Evolutionary conservation across 2,888 invertebrate genomes (phyloP), one percentile per base, ranked within the genome.

Genomic region (Dryadula phaetusa): DNA sequence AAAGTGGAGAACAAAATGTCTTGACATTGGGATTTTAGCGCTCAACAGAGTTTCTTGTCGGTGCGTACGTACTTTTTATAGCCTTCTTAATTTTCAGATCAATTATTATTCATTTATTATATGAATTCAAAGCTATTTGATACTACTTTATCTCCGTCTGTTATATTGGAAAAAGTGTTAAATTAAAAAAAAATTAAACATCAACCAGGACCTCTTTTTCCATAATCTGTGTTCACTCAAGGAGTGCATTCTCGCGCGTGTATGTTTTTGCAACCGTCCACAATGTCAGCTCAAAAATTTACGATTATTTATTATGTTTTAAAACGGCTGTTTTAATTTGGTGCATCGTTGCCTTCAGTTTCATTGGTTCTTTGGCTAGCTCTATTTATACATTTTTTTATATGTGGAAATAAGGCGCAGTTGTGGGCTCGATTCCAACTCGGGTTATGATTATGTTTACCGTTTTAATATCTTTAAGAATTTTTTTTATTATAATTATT

Each of bases 231-330:
- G 54, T 20, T 8, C 49, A 25, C 18, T 18, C 32, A 18, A 20
- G 14, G 37, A 54, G 18, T 20, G 66, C 83, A 85, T 87, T 79
- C 84, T 71, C 77, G 82, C 84, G 81, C 87, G 87, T 83, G 85
- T 79, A 80, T 73, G 64, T 85, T 88, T 87, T 88, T 88, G 78
- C 77, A 47, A 22, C 54, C 49, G 61, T 40, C 64, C 77, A 68
- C 75, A 76, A 69, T 75, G 84, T 84, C 82, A 82, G 81, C 77
- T 84, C 83, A 83, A 82, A 84, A 81, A 77, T 82, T 80, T 80
- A 78, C 74, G 71, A 72, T 73, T 75, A 77, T 75, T 75, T 76
- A 76, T 76, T 74, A 75, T 73, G 72, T 71, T 70, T 72, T 70
- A 66, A 74, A 74, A 75, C 74, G 73, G 71, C 72, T 66, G 72